phyloP scores from a whole-genome alignment of 1,140 invertebrate species.

The Neuroterus valhalla region DNA sequence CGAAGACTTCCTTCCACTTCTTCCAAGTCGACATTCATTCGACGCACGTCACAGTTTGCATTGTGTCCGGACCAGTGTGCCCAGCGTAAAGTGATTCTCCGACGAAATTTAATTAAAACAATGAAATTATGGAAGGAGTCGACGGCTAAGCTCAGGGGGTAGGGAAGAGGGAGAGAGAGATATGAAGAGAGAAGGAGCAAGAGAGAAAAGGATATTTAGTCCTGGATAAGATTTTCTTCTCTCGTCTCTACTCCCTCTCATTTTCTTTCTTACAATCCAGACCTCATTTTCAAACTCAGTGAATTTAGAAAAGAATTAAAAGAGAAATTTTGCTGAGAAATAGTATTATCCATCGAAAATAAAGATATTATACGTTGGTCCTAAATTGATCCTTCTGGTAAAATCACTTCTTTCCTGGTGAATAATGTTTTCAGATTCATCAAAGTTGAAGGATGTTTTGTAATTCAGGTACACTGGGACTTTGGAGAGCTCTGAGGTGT shows the following conservation, averaged over 20 bases:
- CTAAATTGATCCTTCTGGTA: too few species aligned
- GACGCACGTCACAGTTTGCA: conserved; percentile 72
- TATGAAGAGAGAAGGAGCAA: conserved; percentile 45
- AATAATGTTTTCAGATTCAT: not conserved
- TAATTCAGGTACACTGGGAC: not conserved
- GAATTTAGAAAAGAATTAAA: conserved; percentile 18
- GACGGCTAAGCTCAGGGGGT: conserved; percentile 63
- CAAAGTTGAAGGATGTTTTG: not conserved
- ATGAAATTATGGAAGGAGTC: conserved; percentile 74
- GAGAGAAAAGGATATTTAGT: conserved; percentile 51
- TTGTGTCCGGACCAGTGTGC: conserved; percentile 71
- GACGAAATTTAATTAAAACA: conserved; percentile 76
- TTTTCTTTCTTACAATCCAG: conserved; percentile 50
- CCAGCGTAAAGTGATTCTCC: conserved; percentile 72
- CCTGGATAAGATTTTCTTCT: conserved; percentile 67
- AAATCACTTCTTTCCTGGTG: too few species aligned
- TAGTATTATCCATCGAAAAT: not conserved
- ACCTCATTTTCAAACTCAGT: conserved; percentile 48
- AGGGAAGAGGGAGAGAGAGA: conserved; percentile 55
- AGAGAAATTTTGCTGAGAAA: not conserved
- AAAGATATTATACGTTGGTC: too few species aligned
- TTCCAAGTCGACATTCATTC: conserved; percentile 51
- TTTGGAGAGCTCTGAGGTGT: not conserved
- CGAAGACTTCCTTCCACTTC: not conserved
- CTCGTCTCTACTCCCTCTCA: conserved; percentile 63